Evolutionary conservation across 2,888 invertebrate genomes (phyloP), one percentile per base, ranked within the genome.

Genomic region (Cheilosia pagana): DNA sequence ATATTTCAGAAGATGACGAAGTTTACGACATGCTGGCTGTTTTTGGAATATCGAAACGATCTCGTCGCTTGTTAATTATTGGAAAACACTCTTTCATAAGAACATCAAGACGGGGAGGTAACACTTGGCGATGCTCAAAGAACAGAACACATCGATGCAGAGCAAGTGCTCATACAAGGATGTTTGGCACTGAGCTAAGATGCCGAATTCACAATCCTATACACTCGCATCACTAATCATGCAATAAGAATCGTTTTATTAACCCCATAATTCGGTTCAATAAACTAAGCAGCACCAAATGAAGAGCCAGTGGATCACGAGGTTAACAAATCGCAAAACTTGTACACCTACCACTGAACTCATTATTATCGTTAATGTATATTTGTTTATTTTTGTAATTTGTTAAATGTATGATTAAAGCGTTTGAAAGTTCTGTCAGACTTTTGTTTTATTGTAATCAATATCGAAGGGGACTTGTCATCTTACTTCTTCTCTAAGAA

Each of bases 111-210:
- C 48, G 16, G 21, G 31, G 48, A 39, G 57, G 14, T 28, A 59
- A 25, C 39, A 59, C 70, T 25, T 70, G 70, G 70, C 48, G 70
- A 70, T 70, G 70, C 10, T 68, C 68, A 2, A 68, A 57, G 31
- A 57, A 31, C n/a, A 31, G 53, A 31, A 55, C 43, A n/a, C 31
- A 68, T 45, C 45, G 45, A 55, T 68, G 68, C 35, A 68, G 57
- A 21, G 45, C 28, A 1, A 68, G 31, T n/a, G 68, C 68, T 23
- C 65, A 41, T 3, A 65, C 65, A 16, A 52, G 25, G 16, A 52
- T 65, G 65, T 45, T 65, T 31, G 65, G 65, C 39, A 21, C 21
- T 41, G 52, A 52, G 25, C 35, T 52, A n/a, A 65, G 39, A 39
- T 65, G 39, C 6, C 65, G 65, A 7, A 8, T 65, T 4, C 35